Evolutionary conservation across 92 coral and sea anemone genomes (phyloP), one percentile per base, ranked within the genome.

Genomic region (Bergia puertoricense): DNA sequence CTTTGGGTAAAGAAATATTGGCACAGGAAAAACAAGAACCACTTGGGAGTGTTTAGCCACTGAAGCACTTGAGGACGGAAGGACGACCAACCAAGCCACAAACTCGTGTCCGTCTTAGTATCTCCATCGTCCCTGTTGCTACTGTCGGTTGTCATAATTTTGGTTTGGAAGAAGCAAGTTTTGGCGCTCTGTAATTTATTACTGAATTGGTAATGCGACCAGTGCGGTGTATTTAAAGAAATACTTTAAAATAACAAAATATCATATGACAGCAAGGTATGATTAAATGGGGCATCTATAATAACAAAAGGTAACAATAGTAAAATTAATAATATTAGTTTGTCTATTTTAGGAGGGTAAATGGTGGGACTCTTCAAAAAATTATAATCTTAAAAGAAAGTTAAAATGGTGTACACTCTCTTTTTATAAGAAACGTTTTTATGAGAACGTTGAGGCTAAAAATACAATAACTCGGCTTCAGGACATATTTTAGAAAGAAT

Each of bases 11-110:
- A 92, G 90, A 88, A 90, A 77, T 90, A 95, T 85, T 79, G 89
- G 54, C 95, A 90, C 51, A 93, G 77, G 85, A 93, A 95, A 41
- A 92, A 77, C 73, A 95, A 82, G 68, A 95, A 91, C 93, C 98
- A 95, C 85, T 81, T 86, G 14, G 98, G 91, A 57, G 87, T 79
- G 85, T 93, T 95, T 41, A 95, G 88, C 66, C 91, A 90, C 89
- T 95, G 98, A 6, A 95, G 93, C 88, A 90, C 88, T 57, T 76
- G 67, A 18, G 98, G 98, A 79, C 96, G 98, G 77, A 89, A 76
- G n/a, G 65, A 80, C 4, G 92, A 85, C 98, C 98, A 95, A 16
- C 98, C 98, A 76, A 90, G 88, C 46, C 62, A 62, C 23, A 62
- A n/a, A 62, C 68, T 62, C 6, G 22, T 62, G 68, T 16, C 68